Base-by-base conservation (phyloP, 1,140 invertebrate genomes). In the Bactericera cockerelli region DNA sequence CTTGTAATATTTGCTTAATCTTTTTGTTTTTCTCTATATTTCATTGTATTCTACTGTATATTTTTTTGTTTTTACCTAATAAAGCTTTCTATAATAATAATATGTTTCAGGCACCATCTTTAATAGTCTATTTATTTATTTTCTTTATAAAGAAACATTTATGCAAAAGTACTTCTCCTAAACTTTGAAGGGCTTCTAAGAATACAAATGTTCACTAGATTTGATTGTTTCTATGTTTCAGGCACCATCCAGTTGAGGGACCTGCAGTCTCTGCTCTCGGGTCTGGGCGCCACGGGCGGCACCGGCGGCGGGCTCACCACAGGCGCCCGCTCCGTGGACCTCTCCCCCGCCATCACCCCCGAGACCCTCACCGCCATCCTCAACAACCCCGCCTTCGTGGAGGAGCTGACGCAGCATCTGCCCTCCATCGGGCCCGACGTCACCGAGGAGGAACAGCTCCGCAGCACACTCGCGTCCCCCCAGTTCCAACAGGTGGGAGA, bases 401-500 rank as follows among this genome's bases (percentile, higher is more conserved):
- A 79, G 69, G 79, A 76, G 62, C 74, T 95, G 21, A 77, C 84
- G 61, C 81, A 79, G 25, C 81, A 85, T 66, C 73, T 94, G 63
- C 89, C 91, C 19, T 77, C 81, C 19, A 77, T 81, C 42, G 75
- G 73, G 66, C 67, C 70, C 59, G 70, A 69, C 64, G 58, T 36
- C 31, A 61, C 59, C 57, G 65, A 59, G 64, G 78, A 78, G 70
- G 83, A 87, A 65, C 81, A 90, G 70, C 77, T 94, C 62, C 77
- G 81, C 65, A 81, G 82, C 58, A 93, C 90, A 59, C 77, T 94
- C 65, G 77, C 81, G 61, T 90, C 87, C 31, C 89, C 89, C 55
- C 89, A 93, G 72, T 93, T 93, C 74, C 82, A 88, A 71, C 89
- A 92, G 77, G 85, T 86, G n/a, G n/a, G n/a, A n/a, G n/a, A n/a